Evolutionary conservation across 2,113 vertebrate species (phyloP).

Genomic region (Leptocoma aspasia): DNA sequence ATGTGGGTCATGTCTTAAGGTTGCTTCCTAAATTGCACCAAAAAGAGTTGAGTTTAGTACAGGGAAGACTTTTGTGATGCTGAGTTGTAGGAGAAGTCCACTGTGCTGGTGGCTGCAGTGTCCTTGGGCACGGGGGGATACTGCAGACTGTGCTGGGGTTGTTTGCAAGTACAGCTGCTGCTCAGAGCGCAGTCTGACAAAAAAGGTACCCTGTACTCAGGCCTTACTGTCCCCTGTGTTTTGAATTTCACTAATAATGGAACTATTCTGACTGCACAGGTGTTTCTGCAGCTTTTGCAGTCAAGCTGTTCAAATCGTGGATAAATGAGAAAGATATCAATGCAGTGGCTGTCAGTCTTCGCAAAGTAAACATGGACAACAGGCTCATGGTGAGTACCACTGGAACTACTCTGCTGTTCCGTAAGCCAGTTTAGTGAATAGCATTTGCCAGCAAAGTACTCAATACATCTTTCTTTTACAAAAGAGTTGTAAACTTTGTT

Average conservation of each 20-base stretch:
- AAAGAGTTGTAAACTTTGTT: not conserved
- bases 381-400: slow-evolving; percentile 87
- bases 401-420: not conserved
- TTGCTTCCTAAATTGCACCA: not conserved
- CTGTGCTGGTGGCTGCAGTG: rapidly evolving
- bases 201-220: rapidly evolving
- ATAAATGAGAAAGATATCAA: slow-evolving; percentile 99
- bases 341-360: slow-evolving; percentile 90
- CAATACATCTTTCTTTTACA: not conserved
- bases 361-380: slow-evolving; percentile 99
- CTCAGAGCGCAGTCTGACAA: not conserved
- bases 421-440: not conserved
- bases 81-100: not conserved
- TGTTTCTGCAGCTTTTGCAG: slow-evolving; percentile 96
- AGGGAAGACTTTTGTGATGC: not conserved
- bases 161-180: not conserved
- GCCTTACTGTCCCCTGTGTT: not conserved
- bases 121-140: not conserved
- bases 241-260: not conserved
- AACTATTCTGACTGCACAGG: slow-evolving; percentile 67
- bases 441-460: not conserved
- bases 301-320: slow-evolving; percentile 98
- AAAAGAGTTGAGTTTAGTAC: not conserved
- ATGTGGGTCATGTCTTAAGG: not conserved
- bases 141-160: not conserved